A percentile compares a stretch with the other conserved stretches of the same genome.
These are phyloP conservation scores for Pimpla rufipes DNA, from an alignment of 2,888 invertebrate genomes.

Conservation along the genomic window DNA sequence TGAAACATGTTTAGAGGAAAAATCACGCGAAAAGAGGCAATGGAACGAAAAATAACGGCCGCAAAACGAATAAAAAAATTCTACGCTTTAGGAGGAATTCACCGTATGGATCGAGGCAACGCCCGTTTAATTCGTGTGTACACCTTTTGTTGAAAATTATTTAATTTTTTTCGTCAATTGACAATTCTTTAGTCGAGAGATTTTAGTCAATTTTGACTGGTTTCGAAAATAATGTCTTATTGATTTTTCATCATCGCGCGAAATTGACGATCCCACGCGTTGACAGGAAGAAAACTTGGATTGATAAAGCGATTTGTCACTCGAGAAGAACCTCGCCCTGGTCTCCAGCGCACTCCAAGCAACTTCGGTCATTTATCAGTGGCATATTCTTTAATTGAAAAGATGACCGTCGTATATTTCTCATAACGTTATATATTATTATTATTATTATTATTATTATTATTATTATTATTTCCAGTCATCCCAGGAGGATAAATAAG, in stretches of 20 bases:
- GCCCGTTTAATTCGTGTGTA: too few species aligned
- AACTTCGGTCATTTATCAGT: slow-evolving; percentile 8
- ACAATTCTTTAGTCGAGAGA: too few species aligned
- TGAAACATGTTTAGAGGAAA: too few species aligned
- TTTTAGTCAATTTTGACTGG: too few species aligned
- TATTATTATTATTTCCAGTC: too few species aligned
- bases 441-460: too few species aligned
- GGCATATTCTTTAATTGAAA: not conserved
- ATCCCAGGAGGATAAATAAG: slow-evolving; percentile 1
- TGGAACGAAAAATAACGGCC: not conserved
- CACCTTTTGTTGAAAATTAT: too few species aligned
- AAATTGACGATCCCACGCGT: not conserved
- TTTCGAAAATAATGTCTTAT: too few species aligned
- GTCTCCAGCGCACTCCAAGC: not conserved
- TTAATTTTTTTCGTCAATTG: too few species aligned
- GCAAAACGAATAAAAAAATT: too few species aligned
- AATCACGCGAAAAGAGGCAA: not conserved
- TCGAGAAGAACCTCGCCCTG: not conserved
- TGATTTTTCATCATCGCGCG: not conserved
- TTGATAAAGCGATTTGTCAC: not conserved
- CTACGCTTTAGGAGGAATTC: too few species aligned
- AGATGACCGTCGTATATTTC: not conserved
- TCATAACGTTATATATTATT: not conserved
- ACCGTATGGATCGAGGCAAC: too few species aligned
- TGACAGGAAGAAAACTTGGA: not conserved